Evolutionary conservation across 1,140 invertebrate species (phyloP).

Genomic region (Nasonia longicornis): DNA sequence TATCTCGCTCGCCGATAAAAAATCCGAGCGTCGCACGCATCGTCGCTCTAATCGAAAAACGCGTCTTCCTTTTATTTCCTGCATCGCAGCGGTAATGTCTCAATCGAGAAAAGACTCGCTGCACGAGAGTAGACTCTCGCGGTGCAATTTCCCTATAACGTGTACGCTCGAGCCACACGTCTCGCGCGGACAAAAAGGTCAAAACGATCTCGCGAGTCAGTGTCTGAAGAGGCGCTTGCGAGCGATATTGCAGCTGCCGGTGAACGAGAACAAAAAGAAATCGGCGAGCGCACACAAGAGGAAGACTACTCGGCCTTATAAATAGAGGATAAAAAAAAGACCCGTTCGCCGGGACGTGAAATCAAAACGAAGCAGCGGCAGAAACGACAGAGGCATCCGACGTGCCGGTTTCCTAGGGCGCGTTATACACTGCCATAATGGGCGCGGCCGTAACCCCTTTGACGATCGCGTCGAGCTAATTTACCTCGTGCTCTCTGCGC

Average conservation of each 20-base stretch:
- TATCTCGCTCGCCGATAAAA: background rate
- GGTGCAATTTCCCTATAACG: background rate
- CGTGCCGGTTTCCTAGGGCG: slow-evolving; percentile 12
- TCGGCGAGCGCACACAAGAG: slow-evolving; percentile 13
- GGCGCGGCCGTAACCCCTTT: slow-evolving; percentile 38
- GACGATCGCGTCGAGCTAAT: slow-evolving; percentile 33
- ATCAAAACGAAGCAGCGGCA: slow-evolving; percentile 35
- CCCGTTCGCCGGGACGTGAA: slow-evolving; percentile 26
- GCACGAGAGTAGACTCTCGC: background rate
- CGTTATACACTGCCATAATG: background rate
- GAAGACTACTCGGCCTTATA: slow-evolving; percentile 16
- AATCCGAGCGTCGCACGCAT: background rate
- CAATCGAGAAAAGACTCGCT: background rate
- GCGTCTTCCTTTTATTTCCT: no score
- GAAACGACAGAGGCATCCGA: background rate
- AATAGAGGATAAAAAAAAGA: slow-evolving; percentile 23
- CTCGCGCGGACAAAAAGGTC: slow-evolving; percentile 10
- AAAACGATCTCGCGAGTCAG: slow-evolving; percentile 19
- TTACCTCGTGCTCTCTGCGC: background rate
- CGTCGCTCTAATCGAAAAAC: no score
- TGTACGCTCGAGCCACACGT: background rate
- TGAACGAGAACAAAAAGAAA: slow-evolving; percentile 14
- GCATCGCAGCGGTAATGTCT: background rate
- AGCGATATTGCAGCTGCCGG: slow-evolving; percentile 32
- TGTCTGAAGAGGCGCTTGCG: background rate